Evolutionary conservation across 2,888 invertebrate species (phyloP), one percentile per base, ranked within the genome.

Genomic region (Ypsolopha scabrella): DNA sequence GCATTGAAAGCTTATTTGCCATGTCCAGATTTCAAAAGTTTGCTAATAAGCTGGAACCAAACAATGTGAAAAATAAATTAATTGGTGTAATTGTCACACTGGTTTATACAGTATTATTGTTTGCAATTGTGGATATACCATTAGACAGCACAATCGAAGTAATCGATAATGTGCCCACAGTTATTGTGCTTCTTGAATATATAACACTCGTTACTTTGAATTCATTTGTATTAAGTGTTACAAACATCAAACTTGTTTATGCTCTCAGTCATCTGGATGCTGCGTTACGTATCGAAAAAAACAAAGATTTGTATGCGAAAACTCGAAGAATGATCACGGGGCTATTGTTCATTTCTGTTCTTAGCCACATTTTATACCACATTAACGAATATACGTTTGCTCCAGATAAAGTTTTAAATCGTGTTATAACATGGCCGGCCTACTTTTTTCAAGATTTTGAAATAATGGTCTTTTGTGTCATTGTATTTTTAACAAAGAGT

Each of bases 11-110:
- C 8, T 24, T 53, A 7, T 52, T 55, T 39, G 55, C 54, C 38
- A 53, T 55, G 48, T 54, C 55, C 36, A 41, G 57, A 51, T 55
- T 55, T 35, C 51, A 51, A 6, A 43, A 46, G 9, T 34, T 38
- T 8, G 44, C 48, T n/a, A 41, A 52, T 1, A 13, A 33, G 34
- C 33, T 57, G 10, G 14, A 33, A 6, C 24, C 37, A 35, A 48
- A 46, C 24, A 50, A 50, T 39, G 39, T 41, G 48, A 44, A 38
- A 41, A 44, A 50, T 2, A 54, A 57, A 51, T 2, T 44, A 14
- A 43, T 24, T 3, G 24, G 24, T 24, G 24, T 24, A 24, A 24
- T 24, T 24, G 24, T 24, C 24, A 4, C 24, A 2, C 24, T 24
- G 24, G 14, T 43, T 1, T 43, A 9, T 43, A 14, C 8, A 6